Conservation (phyloP, 2,113 vertebrate species). For the Thalassarche chlororhynchos region DNA sequence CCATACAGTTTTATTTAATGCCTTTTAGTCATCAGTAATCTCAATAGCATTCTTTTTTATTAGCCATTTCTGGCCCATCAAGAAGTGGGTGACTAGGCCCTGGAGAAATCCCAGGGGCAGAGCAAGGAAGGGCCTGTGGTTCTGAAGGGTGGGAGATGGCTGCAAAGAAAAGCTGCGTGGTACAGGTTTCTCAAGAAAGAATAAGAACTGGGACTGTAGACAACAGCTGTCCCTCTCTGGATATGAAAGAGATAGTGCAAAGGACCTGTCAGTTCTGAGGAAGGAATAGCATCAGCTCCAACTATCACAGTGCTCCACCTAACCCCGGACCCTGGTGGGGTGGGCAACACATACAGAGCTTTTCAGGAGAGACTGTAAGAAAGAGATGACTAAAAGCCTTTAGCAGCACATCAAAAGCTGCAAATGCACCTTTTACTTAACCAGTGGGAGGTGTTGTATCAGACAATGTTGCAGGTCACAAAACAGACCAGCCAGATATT, state of each 20-base stretch:
- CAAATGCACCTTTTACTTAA: neutral
- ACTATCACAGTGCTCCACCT: neutral
- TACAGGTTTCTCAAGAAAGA: neutral
- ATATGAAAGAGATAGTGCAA: neutral
- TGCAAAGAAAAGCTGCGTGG: neutral
- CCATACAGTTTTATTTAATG: neutral
- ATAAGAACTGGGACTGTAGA: neutral
- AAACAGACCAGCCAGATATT: neutral
- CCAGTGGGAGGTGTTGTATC: neutral
- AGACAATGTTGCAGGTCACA: neutral
- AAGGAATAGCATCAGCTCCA: neutral
- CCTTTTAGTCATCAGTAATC: neutral
- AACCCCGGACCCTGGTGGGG: neutral
- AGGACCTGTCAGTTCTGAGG: neutral
- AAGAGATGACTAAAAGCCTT: neutral
- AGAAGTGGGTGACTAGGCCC: neutral
- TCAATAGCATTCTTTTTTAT: neutral
- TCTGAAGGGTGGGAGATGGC: neutral
- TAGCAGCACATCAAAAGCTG: neutral
- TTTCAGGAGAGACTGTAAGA: neutral
- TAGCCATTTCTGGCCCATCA: neutral
- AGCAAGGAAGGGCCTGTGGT: neutral
- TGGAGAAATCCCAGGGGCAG: neutral
- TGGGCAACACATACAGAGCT: neutral
- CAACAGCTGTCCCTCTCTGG: neutral